Conservation (phyloP, 2,113 vertebrate genomes). For the Ctenomys sociabilis region DNA sequence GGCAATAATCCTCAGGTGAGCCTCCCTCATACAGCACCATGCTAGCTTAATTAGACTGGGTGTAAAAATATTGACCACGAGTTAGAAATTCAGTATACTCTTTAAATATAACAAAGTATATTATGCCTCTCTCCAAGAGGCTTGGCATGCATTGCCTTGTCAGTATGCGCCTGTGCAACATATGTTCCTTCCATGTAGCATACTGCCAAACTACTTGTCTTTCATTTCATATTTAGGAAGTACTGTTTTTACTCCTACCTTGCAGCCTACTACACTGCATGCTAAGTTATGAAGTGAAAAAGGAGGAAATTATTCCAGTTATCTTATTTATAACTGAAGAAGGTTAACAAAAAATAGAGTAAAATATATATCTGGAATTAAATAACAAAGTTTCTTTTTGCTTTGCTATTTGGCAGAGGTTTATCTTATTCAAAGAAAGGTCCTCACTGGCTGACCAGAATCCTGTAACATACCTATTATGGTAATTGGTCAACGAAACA, state of each 20-base stretch:
- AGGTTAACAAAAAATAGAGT: conserved; percentile 3
- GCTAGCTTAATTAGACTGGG: too few relatives aligned
- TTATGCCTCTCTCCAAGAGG: background rate
- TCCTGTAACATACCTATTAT: fast-evolving
- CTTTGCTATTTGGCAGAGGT: background rate
- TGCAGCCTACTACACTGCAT: background rate
- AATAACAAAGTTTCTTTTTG: background rate
- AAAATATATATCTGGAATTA: background rate
- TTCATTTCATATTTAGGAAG: background rate
- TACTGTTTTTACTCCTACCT: background rate
- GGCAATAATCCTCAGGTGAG: too few relatives aligned
- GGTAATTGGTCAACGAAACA: background rate
- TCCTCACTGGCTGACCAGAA: background rate
- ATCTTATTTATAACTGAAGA: background rate
- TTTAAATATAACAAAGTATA: too few relatives aligned
- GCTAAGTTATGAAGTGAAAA: background rate
- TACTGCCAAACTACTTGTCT: background rate
- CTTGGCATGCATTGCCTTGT: fast-evolving
- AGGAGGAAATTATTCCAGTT: background rate
- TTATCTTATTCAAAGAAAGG: background rate
- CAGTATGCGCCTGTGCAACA: background rate
- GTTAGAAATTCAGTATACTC: too few relatives aligned
- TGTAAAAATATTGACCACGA: too few relatives aligned
- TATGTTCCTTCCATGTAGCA: background rate
- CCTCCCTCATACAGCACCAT: too few relatives aligned